Base-by-base conservation (phyloP, 2,113 vertebrate genomes). In the Peromyscus leucopus region DNA sequence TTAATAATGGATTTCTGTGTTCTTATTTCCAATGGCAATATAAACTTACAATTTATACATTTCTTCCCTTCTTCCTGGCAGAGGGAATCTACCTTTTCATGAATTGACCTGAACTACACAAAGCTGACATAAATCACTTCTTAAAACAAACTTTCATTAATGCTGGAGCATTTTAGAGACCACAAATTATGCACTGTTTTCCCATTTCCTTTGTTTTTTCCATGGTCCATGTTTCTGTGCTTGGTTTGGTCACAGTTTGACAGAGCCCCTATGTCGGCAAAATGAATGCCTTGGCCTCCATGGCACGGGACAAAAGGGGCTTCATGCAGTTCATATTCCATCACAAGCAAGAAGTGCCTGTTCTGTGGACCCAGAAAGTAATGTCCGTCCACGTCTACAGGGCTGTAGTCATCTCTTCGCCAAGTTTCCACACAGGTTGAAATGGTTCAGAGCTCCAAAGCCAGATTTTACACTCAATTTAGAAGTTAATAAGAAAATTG, bases 141-240 rank as follows among this genome's bases (percentile, higher is more conserved):
- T 97, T 93, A 96, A 97, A 98, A 96, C 87, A 98, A 98, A 97
- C 96, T 97, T 97, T 96, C 97, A 96, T 97, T 98, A 98, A 97
- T 97, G 93, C 95, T 97, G 96, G 96, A 94, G 92, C 96, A 91
- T 95, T 97, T 93, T 59, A 69, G 84, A 92, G 95, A 97, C 97
- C 98, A 97, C 97, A 98, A 97, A 97, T 98, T 98, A 96, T 96
- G 96, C 97, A 97, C 95, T 93, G 88, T 97, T 97, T 98, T 97
- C 97, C 97, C 93, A 97, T 98, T 98, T 98, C 97, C 97, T 98
- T 98, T 98, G 98, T 98, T 97, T 97, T 98, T 97, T 95, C 97
- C 95, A 79, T 79, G 96, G 94, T 92, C 92, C 86, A 76, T 95
- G 97, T 96, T 97, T 96, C 91, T 96, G 8, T 2, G 5, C 92